Conservation (phyloP, 2,797 vertebrate genomes). For the Pachyuromys duprasi region DNA sequence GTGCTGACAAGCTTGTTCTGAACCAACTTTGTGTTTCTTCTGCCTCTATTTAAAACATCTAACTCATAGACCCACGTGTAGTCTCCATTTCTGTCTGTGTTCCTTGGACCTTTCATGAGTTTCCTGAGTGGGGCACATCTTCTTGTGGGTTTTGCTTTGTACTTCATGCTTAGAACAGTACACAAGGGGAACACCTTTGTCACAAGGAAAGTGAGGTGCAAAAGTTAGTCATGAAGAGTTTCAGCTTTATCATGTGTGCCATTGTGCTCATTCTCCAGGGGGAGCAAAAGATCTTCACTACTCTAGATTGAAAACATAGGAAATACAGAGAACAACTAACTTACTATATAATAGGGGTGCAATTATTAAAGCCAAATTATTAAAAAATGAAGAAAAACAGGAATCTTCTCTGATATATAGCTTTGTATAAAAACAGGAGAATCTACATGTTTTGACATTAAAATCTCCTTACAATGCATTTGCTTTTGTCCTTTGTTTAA, state of each 20-base stretch:
- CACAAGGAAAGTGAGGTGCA: neutral
- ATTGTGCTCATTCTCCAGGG: neutral
- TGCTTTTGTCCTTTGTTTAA: neutral
- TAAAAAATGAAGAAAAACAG: neutral
- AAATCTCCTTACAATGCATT: neutral
- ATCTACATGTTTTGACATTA: slow-evolving; percentile 21
- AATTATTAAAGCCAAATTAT: neutral
- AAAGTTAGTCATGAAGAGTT: neutral
- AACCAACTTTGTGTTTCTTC: neutral
- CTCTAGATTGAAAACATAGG: neutral
- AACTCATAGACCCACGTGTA: neutral
- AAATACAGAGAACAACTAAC: neutral
- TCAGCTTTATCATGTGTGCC: neutral
- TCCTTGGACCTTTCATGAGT: neutral
- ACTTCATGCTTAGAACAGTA: neutral
- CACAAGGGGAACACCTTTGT: neutral
- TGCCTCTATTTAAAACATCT: neutral
- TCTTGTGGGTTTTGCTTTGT: neutral
- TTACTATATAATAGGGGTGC: neutral
- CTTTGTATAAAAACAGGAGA: neutral
- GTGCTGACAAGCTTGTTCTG: neutral
- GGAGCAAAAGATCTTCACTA: neutral
- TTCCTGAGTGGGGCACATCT: neutral
- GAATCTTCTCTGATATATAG: neutral
- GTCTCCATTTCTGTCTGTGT: neutral